A percentile compares a stretch with the other conserved stretches of the same genome.
phyloP scores from a whole-genome alignment of 1,140 invertebrate genomes.

The Anastatus disparis region DNA sequence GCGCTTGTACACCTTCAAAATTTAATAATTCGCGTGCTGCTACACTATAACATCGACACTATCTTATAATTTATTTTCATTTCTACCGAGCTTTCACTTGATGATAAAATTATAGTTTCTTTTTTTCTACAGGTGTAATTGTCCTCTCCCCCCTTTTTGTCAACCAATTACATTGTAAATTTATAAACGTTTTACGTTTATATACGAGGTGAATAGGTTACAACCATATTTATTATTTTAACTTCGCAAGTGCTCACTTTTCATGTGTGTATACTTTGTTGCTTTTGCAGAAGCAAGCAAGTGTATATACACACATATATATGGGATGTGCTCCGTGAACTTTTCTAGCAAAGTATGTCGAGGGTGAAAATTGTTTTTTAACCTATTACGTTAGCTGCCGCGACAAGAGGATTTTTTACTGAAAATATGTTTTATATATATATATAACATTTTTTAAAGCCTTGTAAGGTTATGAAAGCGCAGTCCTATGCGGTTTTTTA shows the following conservation, averaged over 20 bases:
- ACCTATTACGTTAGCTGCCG: neutral
- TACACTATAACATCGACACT: neutral
- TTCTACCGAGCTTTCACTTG: neutral
- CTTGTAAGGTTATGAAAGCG: too few species aligned
- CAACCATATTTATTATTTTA: neutral
- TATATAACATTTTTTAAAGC: too few species aligned
- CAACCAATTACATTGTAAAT: constrained; percentile 34
- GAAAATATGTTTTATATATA: too few species aligned
- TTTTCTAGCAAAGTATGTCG: neutral
- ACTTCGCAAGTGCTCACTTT: neutral
- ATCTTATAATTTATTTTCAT: neutral
- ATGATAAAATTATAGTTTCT: constrained; percentile 25
- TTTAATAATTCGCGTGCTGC: constrained; percentile 28
- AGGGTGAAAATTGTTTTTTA: constrained; percentile 15
- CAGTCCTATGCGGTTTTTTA: too few species aligned
- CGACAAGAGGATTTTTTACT: neutral
- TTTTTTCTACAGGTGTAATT: constrained; percentile 34
- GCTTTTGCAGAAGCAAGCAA: too few species aligned
- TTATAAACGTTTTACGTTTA: neutral
- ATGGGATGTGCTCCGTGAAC: too few species aligned
- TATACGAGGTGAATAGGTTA: neutral
- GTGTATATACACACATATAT: too few species aligned
- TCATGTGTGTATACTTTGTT: neutral
- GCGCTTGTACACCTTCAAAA: neutral
- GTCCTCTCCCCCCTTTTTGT: constrained; percentile 37